Base-by-base conservation (phyloP, 2,888 invertebrate genomes). In the Cerastis leucographa region DNA sequence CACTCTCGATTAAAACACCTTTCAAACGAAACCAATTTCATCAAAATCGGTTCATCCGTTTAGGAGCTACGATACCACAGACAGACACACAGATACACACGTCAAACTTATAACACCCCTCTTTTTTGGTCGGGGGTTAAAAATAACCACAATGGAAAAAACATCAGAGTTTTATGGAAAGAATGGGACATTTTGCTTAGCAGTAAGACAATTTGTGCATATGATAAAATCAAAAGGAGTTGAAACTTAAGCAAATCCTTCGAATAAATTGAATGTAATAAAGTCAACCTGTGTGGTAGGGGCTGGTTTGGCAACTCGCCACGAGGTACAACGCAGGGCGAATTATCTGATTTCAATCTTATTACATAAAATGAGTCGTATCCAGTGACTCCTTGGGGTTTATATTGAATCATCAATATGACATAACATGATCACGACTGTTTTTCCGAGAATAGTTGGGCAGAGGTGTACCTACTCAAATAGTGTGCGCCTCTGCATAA, bases 321-420 rank as follows among this genome's bases (percentile, higher is more conserved):
- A 78, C 65, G 65, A 73, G 68, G 74, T 80, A 80, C 14, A 66
- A 59, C 22, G 46, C 29, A 73, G 44, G 17, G 2, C 46, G 56
- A 81, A 81, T 81, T 79, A 81, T 67, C 66, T 56, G 75, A 75
- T 79, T 79, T 49, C 75, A 56, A 64, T 66, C 81, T 78, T 74
- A 81, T 74, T 74, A 61, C 44, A 61, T 44, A 65, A 59, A 73
- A 66, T 66, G 65, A 65, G 22, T 42, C 46, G 46, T 64, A 65
- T 65, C 22, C 65, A 74, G 44, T 80, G 49, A 2, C 49, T 44
- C 44, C 44, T 66, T 59, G 66, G 81, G 61, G 66, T 19, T 22
- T 80, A 54, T 71, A 78, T 78, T 73, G 56, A 80, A 56, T 49
- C 56, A 56, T 80, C 62, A 17, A 65, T 72, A 64, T 9, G 42